phyloP scores from a whole-genome alignment of 2,113 vertebrate species.

The Rhea americana region DNA sequence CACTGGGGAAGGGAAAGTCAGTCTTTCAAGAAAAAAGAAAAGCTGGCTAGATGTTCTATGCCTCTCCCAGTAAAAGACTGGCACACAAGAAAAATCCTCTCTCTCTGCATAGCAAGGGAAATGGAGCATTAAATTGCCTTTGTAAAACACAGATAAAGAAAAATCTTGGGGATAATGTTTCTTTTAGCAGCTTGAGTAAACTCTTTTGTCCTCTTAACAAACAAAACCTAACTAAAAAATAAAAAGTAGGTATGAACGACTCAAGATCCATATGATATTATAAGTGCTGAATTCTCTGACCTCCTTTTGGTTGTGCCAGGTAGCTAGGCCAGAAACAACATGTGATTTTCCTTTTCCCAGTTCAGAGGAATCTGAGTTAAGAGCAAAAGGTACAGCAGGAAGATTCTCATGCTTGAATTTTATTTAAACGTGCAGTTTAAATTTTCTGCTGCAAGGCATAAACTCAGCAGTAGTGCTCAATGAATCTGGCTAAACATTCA shows the following conservation, averaged over 20 bases:
- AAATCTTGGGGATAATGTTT: constrained; percentile 2
- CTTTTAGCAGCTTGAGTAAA: constrained; percentile 31
- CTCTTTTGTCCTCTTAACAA: constrained; percentile 36
- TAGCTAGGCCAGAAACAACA: constrained; percentile 55
- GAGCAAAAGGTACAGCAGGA: constrained; percentile 21
- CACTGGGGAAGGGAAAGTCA: not conserved
- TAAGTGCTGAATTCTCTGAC: not conserved
- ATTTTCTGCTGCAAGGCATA: not conserved
- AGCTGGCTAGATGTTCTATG: constrained; percentile 2
- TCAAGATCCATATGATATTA: constrained; percentile 10
- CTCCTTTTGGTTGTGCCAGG: constrained; percentile 22
- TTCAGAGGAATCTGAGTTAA: constrained; percentile 33
- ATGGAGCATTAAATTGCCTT: constrained; percentile 27
- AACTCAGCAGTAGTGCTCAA: not conserved
- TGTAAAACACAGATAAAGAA: constrained; percentile 28
- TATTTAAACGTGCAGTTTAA: not conserved
- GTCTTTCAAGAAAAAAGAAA: constrained; percentile 8
- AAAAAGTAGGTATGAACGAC: not conserved
- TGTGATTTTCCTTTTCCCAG: constrained; percentile 1
- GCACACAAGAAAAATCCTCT: not conserved
- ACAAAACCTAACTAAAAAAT: constrained; percentile 1
- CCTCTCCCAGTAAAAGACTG: constrained; percentile 21
- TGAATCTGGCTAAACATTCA: not conserved
- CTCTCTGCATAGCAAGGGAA: not conserved
- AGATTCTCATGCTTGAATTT: constrained; percentile 35